A percentile compares a stretch with the other conserved stretches of the same genome.
phyloP scores from a whole-genome alignment of 2,888 invertebrate species.

The Margaritifera margaritifera region DNA sequence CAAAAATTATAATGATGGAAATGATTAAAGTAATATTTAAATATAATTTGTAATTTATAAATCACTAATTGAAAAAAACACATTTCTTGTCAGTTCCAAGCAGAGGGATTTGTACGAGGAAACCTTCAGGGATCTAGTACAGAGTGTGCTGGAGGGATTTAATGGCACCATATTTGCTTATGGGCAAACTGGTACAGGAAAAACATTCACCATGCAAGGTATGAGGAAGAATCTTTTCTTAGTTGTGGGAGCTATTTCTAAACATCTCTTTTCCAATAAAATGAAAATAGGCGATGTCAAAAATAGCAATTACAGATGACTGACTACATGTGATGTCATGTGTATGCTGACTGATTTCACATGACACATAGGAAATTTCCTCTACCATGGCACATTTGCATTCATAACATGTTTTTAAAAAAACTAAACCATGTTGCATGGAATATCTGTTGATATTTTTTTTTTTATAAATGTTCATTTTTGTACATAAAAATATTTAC shows the following conservation, averaged over 20 bases:
- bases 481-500: no score
- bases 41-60: background rate
- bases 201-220: constrained; percentile 82
- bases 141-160: constrained; percentile 96
- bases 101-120: constrained; percentile 97
- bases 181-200: constrained; percentile 98
- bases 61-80: background rate
- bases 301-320: background rate
- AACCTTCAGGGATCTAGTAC: constrained; percentile 93
- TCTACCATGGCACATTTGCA: no score
- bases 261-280: background rate
- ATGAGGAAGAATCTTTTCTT: background rate
- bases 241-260: background rate
- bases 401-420: no score
- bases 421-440: no score
- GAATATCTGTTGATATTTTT: no score
- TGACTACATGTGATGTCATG: background rate
- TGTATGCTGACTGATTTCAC: no score
- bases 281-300: background rate
- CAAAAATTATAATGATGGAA: background rate
- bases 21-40: background rate
- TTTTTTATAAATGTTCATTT: no score
- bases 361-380: no score
- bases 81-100: constrained; percentile 78
- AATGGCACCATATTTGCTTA: constrained; percentile 99